Base-by-base conservation (phyloP, 1,140 invertebrate species). In the Eupeodes corollae region DNA sequence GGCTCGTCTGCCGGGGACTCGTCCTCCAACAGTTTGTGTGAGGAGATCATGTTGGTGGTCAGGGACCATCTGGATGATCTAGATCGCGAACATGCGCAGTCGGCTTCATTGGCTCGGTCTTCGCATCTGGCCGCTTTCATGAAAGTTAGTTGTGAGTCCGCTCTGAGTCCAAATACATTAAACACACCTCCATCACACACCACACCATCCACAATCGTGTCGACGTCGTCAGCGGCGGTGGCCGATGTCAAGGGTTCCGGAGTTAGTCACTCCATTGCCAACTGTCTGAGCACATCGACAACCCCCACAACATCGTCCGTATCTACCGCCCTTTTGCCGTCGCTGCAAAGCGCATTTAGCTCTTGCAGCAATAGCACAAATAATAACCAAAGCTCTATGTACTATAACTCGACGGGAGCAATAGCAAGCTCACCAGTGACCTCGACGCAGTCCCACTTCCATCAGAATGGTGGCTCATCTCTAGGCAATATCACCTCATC, bases 1-100 rank as follows among this genome's bases (percentile, higher is more conserved):
- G 16, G 37, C 21, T 18, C 32, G 11, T 39, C 13, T 18, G 40
- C 31, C 13, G 46, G 39, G 18, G 47, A 13, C 45, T 39, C 44
- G 49, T 10, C 49, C 33, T 13, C 26, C 33, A 26, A 31, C 26
- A 32, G 31, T 42, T 6, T 57, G 48, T 31, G 41, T 34, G 46
- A 56, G n/a, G 54, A 54, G 26, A 40, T 67, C 35, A 48, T 67
- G n/a, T 31, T 32, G 35, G 49, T 67, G 37, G 59, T 67, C 34
- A 62, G 61, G 12, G 59, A 62, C 9, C 63, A 67, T 51, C 54
- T 67, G 32, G 63, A 67, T 34, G 63, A 67, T 16, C 47, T 66
- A 13, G 65, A 63, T 47, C 58, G 63, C 33, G 52, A 56, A 21
- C 57, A 63, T 47, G 55, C 56, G 12, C 40, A 42, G 32, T 33